phyloP scores from a whole-genome alignment of 1,140 invertebrate genomes.

The Gonioctena quinquepunctata region DNA sequence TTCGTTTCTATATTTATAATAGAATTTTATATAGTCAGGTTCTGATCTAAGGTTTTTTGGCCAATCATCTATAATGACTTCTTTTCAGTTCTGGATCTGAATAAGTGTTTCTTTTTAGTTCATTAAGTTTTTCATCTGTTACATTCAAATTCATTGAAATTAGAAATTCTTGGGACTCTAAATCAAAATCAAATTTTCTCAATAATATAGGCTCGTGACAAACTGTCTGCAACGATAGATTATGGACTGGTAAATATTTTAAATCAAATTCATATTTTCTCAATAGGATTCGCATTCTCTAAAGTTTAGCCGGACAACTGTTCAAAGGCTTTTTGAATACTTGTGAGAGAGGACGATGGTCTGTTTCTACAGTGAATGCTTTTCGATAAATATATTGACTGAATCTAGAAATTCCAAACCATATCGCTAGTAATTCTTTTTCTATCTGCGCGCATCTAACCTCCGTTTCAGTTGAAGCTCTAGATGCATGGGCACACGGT shows the following conservation, averaged over 20 bases:
- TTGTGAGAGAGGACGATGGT: constrained; percentile 42
- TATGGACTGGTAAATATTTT: constrained; percentile 38
- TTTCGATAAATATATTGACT: constrained; percentile 44
- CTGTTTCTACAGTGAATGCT: constrained; percentile 36
- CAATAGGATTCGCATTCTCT: constrained; percentile 31
- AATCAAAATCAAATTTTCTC: too few relatives aligned
- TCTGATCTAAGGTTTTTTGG: too few relatives aligned
- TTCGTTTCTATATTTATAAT: too few relatives aligned
- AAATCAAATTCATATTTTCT: constrained; percentile 37
- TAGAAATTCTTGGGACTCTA: too few relatives aligned
- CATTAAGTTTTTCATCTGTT: too few relatives aligned
- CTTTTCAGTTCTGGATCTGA: too few relatives aligned
- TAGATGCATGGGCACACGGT: constrained; percentile 50
- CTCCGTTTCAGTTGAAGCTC: constrained; percentile 52
- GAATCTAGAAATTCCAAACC: constrained; percentile 33
- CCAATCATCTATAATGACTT: too few relatives aligned
- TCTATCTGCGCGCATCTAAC: constrained; percentile 43
- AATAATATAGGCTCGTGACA: constrained; percentile 39
- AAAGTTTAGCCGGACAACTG: constrained; percentile 26
- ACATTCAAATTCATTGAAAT: too few relatives aligned
- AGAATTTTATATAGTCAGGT: too few relatives aligned
- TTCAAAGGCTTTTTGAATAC: constrained; percentile 42
- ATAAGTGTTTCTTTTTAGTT: too few relatives aligned
- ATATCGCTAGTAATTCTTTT: constrained; percentile 40
- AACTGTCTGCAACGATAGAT: constrained; percentile 51